Percentiles rank a stretch among this genome's conserved stretches.
These are phyloP conservation scores for Callorhinus ursinus DNA, from an alignment of 2,113 vertebrate species.

Conservation along the genomic window DNA sequence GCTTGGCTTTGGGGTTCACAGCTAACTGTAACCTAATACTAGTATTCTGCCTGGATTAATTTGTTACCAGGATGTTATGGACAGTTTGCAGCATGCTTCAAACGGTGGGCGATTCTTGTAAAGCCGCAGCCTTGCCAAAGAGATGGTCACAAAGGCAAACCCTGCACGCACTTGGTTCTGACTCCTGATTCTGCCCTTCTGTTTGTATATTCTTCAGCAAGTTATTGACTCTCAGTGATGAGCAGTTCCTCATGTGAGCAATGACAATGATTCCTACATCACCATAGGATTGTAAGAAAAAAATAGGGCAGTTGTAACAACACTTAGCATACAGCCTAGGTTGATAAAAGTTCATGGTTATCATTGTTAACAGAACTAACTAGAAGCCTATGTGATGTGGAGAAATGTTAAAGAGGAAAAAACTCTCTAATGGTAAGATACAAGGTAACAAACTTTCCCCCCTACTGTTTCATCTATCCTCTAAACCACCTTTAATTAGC, in stretches of 20 bases:
- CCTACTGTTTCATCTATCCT: neutral
- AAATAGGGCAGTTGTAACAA: neutral
- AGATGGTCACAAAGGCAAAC: neutral
- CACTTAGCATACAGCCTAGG: neutral
- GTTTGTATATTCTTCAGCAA: neutral
- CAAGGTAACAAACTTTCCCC: neutral
- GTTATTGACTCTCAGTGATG: neutral
- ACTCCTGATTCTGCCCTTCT: neutral
- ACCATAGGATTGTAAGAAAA: neutral
- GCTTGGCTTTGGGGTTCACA: neutral
- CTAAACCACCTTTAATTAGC: conserved; percentile 73
- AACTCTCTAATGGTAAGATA: neutral
- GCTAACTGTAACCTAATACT: neutral
- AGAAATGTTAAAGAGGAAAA: neutral
- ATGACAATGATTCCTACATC: neutral
- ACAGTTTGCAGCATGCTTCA: neutral
- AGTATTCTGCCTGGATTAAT: neutral
- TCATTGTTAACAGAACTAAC: neutral
- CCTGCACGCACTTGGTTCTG: neutral
- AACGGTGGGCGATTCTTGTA: neutral
- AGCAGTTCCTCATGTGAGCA: neutral
- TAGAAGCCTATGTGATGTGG: neutral
- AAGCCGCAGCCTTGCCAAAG: neutral
- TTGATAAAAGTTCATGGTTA: neutral
- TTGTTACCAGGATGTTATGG: neutral